Percentiles rank a stretch among this genome's conserved stretches.
Conservation (phyloP, 2,888 invertebrate genomes). For the Drosophila mimica region DNA sequence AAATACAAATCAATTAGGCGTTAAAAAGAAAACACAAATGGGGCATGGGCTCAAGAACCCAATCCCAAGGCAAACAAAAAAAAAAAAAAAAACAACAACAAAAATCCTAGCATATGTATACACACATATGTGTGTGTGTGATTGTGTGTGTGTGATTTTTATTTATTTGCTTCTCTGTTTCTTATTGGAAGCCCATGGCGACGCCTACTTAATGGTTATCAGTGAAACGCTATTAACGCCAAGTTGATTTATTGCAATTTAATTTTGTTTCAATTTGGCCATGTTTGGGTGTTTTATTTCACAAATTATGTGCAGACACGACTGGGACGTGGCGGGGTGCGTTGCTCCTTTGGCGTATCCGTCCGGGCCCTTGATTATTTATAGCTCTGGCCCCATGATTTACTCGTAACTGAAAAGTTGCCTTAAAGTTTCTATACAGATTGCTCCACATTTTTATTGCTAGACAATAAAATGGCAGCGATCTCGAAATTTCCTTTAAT, state of each 20-base stretch:
- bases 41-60: conserved; percentile 15
- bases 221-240: conserved; percentile 77
- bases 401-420: conserved; percentile 46
- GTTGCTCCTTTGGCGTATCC: conserved; percentile 29
- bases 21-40: conserved; percentile 62
- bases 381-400: conserved; percentile 59
- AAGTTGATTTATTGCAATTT: conserved; percentile 77
- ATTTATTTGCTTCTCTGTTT: conserved; percentile 45
- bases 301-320: conserved; percentile 80
- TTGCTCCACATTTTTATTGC: conserved; percentile 41
- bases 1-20: conserved; percentile 77
- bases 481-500: conserved; percentile 41
- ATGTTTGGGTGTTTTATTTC: conserved; percentile 72
- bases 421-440: conserved; percentile 37
- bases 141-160: conserved; percentile 36
- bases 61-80: conserved; percentile 27
- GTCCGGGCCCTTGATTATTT: conserved; percentile 55
- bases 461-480: conserved; percentile 45
- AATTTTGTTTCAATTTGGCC: conserved; percentile 76
- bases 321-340: conserved; percentile 64
- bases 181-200: conserved; percentile 49
- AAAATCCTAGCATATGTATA: conserved; percentile 32
- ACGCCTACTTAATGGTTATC: conserved; percentile 79
- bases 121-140: conserved; percentile 2
- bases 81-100: conserved; percentile 17